A percentile compares a stretch with the other conserved stretches of the same genome.
These are phyloP conservation scores for Amblyjoppa proteus DNA, from an alignment of 2,888 invertebrate species.

Conservation along the genomic window DNA sequence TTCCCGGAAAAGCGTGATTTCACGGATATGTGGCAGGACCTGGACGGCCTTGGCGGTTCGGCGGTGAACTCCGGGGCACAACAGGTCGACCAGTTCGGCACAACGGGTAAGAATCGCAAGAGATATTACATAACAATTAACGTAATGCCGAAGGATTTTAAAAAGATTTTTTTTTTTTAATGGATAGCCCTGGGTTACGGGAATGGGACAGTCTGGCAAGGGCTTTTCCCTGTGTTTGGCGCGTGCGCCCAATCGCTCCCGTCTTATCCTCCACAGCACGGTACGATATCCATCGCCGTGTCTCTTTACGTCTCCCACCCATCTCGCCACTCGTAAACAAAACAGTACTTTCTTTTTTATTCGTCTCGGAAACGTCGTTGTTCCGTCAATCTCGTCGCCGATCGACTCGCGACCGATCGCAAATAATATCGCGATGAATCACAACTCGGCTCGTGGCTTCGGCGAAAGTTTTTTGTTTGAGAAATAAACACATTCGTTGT, in stretches of 20 bases:
- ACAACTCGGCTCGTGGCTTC: neutral
- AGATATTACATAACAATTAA: slow-evolving; percentile 5
- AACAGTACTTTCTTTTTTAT: slow-evolving; percentile 5
- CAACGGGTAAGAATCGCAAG: slow-evolving; percentile 77
- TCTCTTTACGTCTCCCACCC: neutral
- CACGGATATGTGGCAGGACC: slow-evolving; percentile 83
- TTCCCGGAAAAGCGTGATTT: slow-evolving; percentile 53
- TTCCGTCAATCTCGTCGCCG: neutral
- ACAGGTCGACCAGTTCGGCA: slow-evolving; percentile 82
- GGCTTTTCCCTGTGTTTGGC: slow-evolving; percentile 54
- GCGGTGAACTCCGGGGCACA: slow-evolving; percentile 80
- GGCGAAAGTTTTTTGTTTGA: neutral
- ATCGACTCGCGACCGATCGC: neutral
- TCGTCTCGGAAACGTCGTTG: neutral
- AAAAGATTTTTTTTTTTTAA: slow-evolving; percentile 30
- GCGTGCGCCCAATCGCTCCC: slow-evolving; percentile 57
- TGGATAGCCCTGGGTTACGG: slow-evolving; percentile 31
- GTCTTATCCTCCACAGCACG: slow-evolving; percentile 24
- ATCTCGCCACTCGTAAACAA: slow-evolving; percentile 21
- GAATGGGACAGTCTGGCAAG: slow-evolving; percentile 45
- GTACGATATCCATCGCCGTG: neutral
- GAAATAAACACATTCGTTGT: too few species aligned
- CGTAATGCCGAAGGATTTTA: slow-evolving; percentile 8
- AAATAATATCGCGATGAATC: slow-evolving; percentile 2
- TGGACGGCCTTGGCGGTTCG: slow-evolving; percentile 81